A percentile compares a stretch with the other conserved stretches of the same genome.
These are phyloP conservation scores for Cettia cetti DNA, from an alignment of 2,113 vertebrate genomes.

Conservation along the genomic window DNA sequence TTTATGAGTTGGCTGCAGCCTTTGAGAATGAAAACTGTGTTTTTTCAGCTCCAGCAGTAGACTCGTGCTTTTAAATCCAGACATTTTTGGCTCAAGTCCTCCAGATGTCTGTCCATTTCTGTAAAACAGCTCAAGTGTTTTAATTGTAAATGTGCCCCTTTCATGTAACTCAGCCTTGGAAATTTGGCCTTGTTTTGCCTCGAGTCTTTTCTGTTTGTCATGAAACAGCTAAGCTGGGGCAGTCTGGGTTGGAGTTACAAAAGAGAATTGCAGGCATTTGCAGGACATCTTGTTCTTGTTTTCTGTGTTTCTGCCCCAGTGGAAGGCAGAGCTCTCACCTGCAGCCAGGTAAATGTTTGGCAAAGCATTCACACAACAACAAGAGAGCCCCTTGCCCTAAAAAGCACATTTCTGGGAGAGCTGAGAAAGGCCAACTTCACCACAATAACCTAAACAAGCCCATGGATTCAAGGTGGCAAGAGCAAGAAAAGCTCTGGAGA, in stretches of 20 bases:
- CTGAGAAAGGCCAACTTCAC: neutral
- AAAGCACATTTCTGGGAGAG: neutral
- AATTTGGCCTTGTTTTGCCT: neutral
- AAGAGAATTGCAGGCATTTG: neutral
- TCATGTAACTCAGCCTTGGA: neutral
- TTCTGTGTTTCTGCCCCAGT: neutral
- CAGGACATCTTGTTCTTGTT: neutral
- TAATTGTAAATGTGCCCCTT: constrained; percentile 41
- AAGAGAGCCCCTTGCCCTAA: neutral
- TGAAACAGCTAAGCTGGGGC: neutral
- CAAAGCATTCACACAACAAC: neutral
- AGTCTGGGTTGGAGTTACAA: neutral
- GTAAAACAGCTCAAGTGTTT: constrained; percentile 32
- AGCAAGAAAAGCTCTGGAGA: neutral
- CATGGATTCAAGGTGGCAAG: neutral
- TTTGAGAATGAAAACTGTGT: constrained; percentile 24
- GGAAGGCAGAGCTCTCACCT: neutral
- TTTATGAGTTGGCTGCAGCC: constrained; percentile 56
- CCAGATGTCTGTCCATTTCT: constrained; percentile 25
- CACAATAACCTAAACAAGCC: neutral
- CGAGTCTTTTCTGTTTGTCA: neutral
- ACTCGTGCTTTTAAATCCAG: constrained; percentile 50
- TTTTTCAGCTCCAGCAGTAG: constrained; percentile 44
- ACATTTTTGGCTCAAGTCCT: constrained; percentile 26
- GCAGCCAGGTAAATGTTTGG: neutral